phyloP scores from a whole-genome alignment of 1,140 invertebrate species.

The Lepidurus packardi region DNA sequence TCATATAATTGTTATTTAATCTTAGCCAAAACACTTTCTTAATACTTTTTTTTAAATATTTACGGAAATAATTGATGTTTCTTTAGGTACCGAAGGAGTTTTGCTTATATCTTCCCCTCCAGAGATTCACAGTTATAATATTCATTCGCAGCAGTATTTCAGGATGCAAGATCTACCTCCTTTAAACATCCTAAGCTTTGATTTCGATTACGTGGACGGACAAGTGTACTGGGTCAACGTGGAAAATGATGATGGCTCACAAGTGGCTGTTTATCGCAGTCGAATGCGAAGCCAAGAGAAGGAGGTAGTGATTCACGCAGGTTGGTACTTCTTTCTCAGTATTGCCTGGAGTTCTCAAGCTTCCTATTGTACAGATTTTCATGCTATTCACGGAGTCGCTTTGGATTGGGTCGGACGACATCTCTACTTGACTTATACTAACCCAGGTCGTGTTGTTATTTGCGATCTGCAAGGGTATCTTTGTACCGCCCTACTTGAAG shows the following conservation, averaged over 20 bases:
- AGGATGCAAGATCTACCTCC: not conserved
- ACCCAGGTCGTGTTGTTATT: constrained; percentile 47
- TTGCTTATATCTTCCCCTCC: constrained; percentile 23
- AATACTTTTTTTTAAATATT: not conserved
- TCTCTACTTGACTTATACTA: constrained; percentile 58
- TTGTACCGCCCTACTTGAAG: constrained; percentile 46
- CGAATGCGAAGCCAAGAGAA: not conserved
- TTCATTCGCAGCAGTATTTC: constrained; percentile 7
- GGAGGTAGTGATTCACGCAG: not conserved
- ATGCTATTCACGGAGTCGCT: constrained; percentile 71
- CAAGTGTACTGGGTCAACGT: constrained; percentile 16
- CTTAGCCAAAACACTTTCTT: no score
- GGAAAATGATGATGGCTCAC: constrained; percentile 26
- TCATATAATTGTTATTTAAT: no score
- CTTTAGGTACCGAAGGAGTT: constrained; percentile 26
- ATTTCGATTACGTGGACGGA: not conserved
- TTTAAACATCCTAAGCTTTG: not conserved
- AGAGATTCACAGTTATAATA: not conserved
- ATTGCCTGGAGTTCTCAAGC: constrained; percentile 43
- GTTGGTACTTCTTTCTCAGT: not conserved
- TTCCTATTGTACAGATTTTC: constrained; percentile 62
- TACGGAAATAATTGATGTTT: not conserved
- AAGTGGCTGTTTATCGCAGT: constrained; percentile 27
- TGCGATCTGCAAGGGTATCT: constrained; percentile 41
- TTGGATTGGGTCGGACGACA: constrained; percentile 77